phyloP scores from a whole-genome alignment of 2,888 invertebrate species.

The Aphidius colemani region DNA sequence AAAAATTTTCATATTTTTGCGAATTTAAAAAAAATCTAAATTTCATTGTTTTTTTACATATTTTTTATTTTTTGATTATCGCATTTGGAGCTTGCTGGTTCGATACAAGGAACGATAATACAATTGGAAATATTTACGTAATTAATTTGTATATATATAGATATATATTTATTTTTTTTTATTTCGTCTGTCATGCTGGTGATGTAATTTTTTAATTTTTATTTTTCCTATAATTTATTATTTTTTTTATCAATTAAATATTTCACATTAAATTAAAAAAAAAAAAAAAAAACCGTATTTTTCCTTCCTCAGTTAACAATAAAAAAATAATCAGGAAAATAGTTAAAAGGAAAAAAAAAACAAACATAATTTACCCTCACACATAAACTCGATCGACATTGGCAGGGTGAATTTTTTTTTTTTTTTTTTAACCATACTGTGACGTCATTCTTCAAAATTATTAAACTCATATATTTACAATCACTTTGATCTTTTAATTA shows the following conservation, averaged over 20 bases:
- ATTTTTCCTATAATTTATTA: constrained; percentile 6
- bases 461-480: no score
- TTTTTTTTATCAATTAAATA: neutral
- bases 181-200: constrained; percentile 36
- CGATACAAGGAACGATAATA: constrained; percentile 60
- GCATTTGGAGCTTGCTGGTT: constrained; percentile 52
- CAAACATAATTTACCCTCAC: no score
- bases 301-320: neutral
- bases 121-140: constrained; percentile 53
- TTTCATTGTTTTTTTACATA: constrained; percentile 29
- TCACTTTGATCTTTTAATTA: no score
- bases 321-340: constrained; percentile 1
- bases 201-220: no score
- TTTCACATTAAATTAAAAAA: constrained; percentile 1
- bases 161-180: constrained; percentile 10
- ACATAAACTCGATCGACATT: no score
- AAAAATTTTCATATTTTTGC: constrained; percentile 32
- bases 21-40: constrained; percentile 3
- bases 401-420: no score
- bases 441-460: no score
- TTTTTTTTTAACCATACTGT: no score
- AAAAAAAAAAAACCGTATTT: constrained; percentile 6
- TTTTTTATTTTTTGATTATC: constrained; percentile 47
- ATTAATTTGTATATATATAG: constrained; percentile 10
- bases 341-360: neutral